These are phyloP conservation scores for Dinomys branickii DNA, from an alignment of 2,113 vertebrate genomes.

Conservation along the genomic window DNA sequence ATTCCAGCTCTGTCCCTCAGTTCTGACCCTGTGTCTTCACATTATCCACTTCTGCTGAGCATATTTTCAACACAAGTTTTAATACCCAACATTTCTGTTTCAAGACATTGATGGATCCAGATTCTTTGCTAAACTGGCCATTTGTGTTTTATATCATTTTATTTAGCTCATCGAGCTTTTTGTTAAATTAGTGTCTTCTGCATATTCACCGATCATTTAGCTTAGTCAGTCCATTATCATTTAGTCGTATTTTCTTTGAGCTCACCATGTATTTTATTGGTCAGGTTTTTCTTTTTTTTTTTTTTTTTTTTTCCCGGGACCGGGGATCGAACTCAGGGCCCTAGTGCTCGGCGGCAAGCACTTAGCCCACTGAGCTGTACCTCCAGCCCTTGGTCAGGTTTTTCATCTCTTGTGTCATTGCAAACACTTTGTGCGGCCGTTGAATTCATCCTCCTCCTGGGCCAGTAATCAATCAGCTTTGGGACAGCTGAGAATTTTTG, in stretches of 20 bases:
- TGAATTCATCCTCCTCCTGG: background rate
- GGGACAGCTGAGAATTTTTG: background rate
- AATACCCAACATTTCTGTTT: background rate
- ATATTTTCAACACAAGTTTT: background rate
- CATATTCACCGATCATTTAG: background rate
- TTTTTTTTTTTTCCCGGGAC: too few relatives aligned
- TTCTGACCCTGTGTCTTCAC: background rate
- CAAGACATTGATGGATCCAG: background rate
- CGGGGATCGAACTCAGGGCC: too few relatives aligned
- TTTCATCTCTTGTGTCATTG: background rate
- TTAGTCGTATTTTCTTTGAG: background rate
- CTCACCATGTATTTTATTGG: background rate
- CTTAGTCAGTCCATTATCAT: background rate
- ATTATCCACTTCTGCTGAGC: background rate
- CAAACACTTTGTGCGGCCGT: background rate
- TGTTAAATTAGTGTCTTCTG: background rate
- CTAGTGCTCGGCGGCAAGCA: too few relatives aligned
- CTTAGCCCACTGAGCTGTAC: too few relatives aligned
- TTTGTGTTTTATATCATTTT: background rate
- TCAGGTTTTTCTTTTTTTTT: background rate
- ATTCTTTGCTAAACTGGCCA: background rate
- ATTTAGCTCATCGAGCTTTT: background rate
- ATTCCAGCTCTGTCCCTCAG: background rate
- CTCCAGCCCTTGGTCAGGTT: background rate
- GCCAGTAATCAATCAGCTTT: background rate